These are phyloP conservation scores for Tenthredo scrophulariae DNA, from an alignment of 2,888 invertebrate species.

Conservation along the genomic window DNA sequence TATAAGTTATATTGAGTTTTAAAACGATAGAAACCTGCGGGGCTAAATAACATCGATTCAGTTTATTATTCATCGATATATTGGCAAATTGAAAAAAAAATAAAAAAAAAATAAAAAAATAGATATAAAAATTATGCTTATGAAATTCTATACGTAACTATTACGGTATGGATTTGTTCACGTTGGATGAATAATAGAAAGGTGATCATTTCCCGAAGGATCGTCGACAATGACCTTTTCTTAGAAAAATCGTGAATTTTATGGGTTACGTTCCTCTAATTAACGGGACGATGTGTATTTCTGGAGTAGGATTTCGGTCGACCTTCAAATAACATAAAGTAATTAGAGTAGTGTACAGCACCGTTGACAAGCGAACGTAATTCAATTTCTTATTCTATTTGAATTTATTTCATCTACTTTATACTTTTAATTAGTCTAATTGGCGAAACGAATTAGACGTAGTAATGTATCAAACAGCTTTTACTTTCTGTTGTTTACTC, in stretches of 20 bases:
- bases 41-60: neutral
- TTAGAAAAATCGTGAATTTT: neutral
- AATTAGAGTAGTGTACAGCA: neutral
- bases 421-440: neutral
- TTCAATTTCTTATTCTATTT: neutral
- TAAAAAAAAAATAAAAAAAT: neutral
- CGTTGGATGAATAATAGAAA: neutral
- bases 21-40: neutral
- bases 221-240: neutral
- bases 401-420: neutral
- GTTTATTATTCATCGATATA: neutral
- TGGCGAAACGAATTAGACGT: neutral
- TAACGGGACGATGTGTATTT: constrained; percentile 12
- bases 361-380: neutral
- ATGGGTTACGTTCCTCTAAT: constrained; percentile 25
- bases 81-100: neutral
- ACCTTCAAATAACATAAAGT: constrained; percentile 24
- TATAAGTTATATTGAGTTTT: constrained; percentile 11
- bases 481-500: neutral
- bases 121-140: neutral
- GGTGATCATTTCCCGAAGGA: neutral
- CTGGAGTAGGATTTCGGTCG: neutral
- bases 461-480: neutral
- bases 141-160: neutral
- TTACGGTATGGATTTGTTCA: neutral